These are phyloP conservation scores for Microcebus griseorufus DNA, from an alignment of 2,113 vertebrate species.

Conservation along the genomic window DNA sequence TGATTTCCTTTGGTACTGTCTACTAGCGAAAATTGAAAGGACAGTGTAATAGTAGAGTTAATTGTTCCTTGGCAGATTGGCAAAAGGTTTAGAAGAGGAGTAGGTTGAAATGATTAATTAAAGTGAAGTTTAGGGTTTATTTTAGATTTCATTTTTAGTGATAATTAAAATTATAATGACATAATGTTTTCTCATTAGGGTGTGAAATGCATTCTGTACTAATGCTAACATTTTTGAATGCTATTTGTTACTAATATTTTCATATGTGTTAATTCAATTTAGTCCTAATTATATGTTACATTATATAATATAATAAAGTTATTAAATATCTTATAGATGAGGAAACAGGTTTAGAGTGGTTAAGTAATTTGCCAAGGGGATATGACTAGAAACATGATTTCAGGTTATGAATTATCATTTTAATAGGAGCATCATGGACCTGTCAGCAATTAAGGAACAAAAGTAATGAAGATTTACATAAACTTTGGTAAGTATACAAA, in stretches of 20 bases:
- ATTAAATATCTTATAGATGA: background rate
- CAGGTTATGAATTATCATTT: constrained; percentile 3
- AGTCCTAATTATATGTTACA: background rate
- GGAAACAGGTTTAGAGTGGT: constrained; percentile 8
- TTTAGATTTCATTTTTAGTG: constrained; percentile 31
- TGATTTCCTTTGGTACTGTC: background rate
- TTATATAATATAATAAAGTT: background rate
- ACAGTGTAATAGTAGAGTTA: background rate
- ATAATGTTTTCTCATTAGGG: background rate
- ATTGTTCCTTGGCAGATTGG: background rate
- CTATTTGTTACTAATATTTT: constrained; percentile 25
- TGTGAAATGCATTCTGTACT: background rate
- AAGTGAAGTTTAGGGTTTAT: background rate
- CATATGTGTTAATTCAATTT: background rate
- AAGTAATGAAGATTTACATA: constrained; percentile 97
- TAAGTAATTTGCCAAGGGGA: constrained; percentile 13
- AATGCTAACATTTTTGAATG: background rate
- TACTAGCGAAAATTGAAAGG: constrained; percentile 37
- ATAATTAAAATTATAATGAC: constrained; percentile 18
- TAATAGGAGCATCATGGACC: constrained; percentile 93
- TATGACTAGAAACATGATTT: constrained; percentile 20
- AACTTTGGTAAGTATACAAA: constrained; percentile 91
- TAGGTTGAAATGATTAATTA: constrained; percentile 15
- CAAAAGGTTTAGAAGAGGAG: constrained; percentile 3
- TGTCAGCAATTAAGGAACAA: constrained; percentile 93